A percentile compares a stretch with the other conserved stretches of the same genome.
Evolutionary conservation across 2,888 invertebrate genomes (phyloP).

Genomic region (Thysanoteuthis rhombus): DNA sequence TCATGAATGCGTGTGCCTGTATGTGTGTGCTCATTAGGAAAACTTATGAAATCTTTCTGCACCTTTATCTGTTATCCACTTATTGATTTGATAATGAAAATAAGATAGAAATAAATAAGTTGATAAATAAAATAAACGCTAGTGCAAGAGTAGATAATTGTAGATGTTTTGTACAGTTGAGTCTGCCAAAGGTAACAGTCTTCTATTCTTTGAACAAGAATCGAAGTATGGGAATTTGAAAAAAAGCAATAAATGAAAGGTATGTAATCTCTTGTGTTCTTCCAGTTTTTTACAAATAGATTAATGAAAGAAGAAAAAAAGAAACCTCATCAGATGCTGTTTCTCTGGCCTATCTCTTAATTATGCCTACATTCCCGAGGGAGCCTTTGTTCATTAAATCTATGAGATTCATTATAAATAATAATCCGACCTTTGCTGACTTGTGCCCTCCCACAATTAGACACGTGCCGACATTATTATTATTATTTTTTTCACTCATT

Average conservation of each 20-base stretch:
- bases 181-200: background rate
- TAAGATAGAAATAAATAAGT: background rate
- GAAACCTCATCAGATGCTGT: background rate
- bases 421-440: background rate
- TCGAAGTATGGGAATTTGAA: background rate
- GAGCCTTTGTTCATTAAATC: constrained; percentile 12
- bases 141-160: background rate
- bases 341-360: background rate
- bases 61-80: background rate
- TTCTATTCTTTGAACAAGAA: background rate
- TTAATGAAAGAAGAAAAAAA: background rate
- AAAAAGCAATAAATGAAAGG: background rate
- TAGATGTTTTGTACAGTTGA: background rate
- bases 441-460: background rate
- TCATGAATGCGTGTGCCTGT: background rate
- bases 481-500: background rate
- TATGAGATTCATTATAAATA: background rate
- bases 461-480: background rate
- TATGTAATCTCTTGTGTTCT: background rate
- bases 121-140: background rate
- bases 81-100: background rate
- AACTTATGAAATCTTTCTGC: background rate
- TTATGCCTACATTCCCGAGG: background rate
- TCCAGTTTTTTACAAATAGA: background rate
- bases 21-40: background rate